These are phyloP conservation scores for Phaethornis superciliosus DNA, from an alignment of 2,113 vertebrate genomes.

Conservation along the genomic window DNA sequence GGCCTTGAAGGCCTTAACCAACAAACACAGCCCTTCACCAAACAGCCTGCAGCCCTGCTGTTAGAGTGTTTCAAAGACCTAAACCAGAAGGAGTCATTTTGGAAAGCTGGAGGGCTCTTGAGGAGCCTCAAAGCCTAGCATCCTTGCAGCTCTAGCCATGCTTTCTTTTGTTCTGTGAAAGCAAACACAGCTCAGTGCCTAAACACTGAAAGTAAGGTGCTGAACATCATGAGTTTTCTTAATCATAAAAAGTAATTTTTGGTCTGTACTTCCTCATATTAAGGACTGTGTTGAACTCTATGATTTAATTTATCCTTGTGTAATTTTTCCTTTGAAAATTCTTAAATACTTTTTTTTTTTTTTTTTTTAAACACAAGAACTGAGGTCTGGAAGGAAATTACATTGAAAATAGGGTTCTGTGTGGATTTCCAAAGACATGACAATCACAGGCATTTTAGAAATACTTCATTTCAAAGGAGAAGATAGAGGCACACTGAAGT, in stretches of 20 bases:
- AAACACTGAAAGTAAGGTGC: not conserved
- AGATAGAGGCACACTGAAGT: not conserved
- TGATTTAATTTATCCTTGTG: not conserved
- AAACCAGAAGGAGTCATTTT: not conserved
- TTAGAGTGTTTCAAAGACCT: not conserved
- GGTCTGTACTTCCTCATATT: not conserved
- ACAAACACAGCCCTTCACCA: too few species aligned
- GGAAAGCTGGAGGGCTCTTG: not conserved
- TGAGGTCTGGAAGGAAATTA: not conserved
- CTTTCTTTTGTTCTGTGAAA: not conserved
- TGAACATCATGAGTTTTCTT: not conserved
- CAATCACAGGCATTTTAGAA: not conserved
- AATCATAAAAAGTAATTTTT: not conserved
- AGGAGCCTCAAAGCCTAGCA: not conserved
- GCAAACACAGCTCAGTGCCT: not conserved
- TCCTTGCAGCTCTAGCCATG: not conserved
- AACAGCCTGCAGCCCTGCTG: not conserved
- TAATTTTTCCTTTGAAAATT: not conserved
- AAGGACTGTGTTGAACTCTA: not conserved
- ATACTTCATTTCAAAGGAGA: not conserved
- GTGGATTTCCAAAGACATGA: not conserved
- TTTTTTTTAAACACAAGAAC: not conserved
- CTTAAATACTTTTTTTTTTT: fast-evolving
- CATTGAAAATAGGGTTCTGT: not conserved
- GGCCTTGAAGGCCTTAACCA: not conserved